These are phyloP conservation scores for Phyllostomus hastatus DNA, from an alignment of 2,113 vertebrate genomes.

Conservation along the genomic window DNA sequence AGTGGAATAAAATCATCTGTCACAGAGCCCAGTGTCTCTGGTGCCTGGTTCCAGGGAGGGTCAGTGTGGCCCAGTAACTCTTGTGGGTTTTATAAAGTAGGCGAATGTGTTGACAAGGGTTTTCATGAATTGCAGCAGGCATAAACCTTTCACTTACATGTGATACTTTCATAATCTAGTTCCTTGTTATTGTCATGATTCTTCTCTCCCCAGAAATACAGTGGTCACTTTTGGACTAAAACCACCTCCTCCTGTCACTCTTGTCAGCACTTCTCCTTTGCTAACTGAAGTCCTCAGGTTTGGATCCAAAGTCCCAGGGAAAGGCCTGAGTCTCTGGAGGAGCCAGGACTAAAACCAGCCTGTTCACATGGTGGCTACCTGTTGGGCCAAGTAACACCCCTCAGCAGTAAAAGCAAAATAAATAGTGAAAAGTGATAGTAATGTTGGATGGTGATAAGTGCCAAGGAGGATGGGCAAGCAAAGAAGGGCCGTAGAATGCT, in stretches of 20 bases:
- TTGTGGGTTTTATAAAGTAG: neutral
- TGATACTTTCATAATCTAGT: neutral
- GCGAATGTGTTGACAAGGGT: neutral
- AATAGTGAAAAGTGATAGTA: neutral
- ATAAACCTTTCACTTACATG: neutral
- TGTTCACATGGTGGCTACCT: neutral
- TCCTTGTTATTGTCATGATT: neutral
- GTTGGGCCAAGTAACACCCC: neutral
- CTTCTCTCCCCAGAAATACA: neutral
- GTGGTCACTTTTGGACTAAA: neutral
- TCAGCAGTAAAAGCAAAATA: neutral
- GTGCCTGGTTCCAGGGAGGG: neutral
- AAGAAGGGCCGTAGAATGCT: neutral
- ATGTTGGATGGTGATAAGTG: neutral
- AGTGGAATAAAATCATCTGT: neutral
- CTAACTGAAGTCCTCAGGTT: neutral
- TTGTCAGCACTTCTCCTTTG: neutral
- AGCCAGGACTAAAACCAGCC: neutral
- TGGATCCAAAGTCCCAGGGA: neutral
- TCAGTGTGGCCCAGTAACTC: neutral
- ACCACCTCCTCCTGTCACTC: neutral
- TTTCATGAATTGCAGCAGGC: neutral
- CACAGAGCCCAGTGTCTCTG: neutral
- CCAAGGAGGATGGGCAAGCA: neutral
- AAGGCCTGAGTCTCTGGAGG: neutral